Base-by-base conservation (phyloP, 2,797 vertebrate genomes). In the Pogoniulus pusillus region DNA sequence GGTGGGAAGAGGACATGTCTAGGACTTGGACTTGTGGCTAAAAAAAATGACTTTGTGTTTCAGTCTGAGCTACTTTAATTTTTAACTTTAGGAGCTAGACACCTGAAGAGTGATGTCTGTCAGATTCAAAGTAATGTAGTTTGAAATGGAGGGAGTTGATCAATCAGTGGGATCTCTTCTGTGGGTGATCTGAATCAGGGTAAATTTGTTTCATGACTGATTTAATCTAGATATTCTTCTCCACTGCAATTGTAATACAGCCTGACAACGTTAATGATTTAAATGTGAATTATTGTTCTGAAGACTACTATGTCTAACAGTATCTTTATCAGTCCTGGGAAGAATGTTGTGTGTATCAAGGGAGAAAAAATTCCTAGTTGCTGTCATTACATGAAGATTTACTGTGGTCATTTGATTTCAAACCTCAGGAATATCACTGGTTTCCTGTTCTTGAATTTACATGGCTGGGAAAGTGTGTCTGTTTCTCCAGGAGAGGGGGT, bases 401-500 rank as follows among this genome's bases (percentile, higher is more conserved):
- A 7, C 37, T 64, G 19, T 76, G 64, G 13, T n/a, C 22, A 8
- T 64, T 84, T 45, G 27, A n/a, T 35, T 68, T 5, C 32, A 82
- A 27, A 63, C 29, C 4, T 18, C 27, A 72, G 43, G 35, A 71
- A 34, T 57, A 22, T 47, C 15, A 4, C 14, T 7, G 0, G 8
- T 69, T 75, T 63, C 30, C 70, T 45, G 0, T 58, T 35, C 51
- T 66, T 59, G 65, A 69, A 8, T 7, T 26, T 49, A 27, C 39
- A 19, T 29, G 91, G 29, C n/a, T 64, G 85, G 73, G 60, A 64
- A 76, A 70, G 2, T 64, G 39, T 80, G 41, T 76, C 26, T 76
- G 16, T 88, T 91, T 89, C 39, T 87, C 87, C 93, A 92, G 80
- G 69, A 86, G 90, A 68, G 74, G 85, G 65, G 88, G 78, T 86